Base-by-base conservation (phyloP, 2,113 vertebrate species). In the Aegypius monachus region DNA sequence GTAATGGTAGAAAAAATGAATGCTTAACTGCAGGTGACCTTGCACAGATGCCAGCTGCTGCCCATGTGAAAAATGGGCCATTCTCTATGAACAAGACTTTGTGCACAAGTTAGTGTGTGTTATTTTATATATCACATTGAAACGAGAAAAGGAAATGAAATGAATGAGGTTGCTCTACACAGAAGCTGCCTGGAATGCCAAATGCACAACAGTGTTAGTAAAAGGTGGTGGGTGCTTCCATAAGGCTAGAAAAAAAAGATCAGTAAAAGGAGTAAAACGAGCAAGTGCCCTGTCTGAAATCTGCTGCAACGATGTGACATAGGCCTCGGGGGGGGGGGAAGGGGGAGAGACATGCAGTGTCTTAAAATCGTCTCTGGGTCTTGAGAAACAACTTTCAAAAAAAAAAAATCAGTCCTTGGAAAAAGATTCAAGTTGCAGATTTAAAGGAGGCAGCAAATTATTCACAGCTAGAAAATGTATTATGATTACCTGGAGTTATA, bases 331-430 rank as follows among this genome's bases (percentile, higher is more conserved):
- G 5, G 8, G 10, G 13, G 1, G 7, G 40, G 40, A 11, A 8
- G 7, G 1, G 3, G 17, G 20, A 48, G 1, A 52, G 6, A 47
- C 1, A 61, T n/a, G 11, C n/a, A 7, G 4, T 20, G 7, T 29
- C n/a, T 74, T 89, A 78, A 90, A 87, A 87, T 32, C 0, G 5
- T 27, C 43, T 1, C 23, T 18, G 11, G 6, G 18, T 81, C 79
- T 84, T 75, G 32, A 32, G 38, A 55, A 85, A 63, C 4, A 22
- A 23, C 8, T 36, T 88, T 47, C 12, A 12, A 7, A 61, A 82
- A 12, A 7, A 61, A 82, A 79, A 63, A 13, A 6, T 52, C 20
- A 16, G 62, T 77, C 43, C 17, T 81, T 81, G 34, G 20, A 40
- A 86, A 38, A 82, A 47, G 7, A 86, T 42, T 68, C 11, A 8